These are phyloP conservation scores for Oligia fasciuncula DNA, from an alignment of 2,888 invertebrate species.

Conservation along the genomic window DNA sequence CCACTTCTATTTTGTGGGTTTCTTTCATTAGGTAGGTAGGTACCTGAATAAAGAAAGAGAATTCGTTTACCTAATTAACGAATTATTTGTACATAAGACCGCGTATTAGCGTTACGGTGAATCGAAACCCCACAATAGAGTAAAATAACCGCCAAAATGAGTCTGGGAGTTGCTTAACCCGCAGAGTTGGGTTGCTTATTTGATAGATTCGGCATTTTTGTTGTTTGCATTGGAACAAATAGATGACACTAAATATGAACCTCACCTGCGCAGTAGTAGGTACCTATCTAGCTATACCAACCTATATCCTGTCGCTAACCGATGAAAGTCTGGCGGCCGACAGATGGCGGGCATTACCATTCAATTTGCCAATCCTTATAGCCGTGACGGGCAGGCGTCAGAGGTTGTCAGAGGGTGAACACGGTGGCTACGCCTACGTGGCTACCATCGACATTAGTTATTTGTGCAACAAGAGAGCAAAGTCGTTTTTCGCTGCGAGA, in stretches of 20 bases:
- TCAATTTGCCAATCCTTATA: conserved; percentile 11
- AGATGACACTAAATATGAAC: background rate
- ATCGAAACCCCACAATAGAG: background rate
- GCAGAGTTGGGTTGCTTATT: background rate
- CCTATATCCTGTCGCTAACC: conserved; percentile 7
- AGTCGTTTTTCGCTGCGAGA: too few species aligned
- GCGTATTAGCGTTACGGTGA: background rate
- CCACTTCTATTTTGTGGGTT: background rate
- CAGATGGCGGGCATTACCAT: conserved; percentile 37
- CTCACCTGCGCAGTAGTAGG: conserved; percentile 6
- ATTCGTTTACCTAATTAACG: background rate
- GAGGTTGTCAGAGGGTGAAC: too few species aligned
- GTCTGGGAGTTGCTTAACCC: background rate
- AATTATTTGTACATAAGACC: background rate
- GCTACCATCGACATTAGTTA: background rate
- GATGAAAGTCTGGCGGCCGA: conserved; percentile 20
- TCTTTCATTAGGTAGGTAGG: background rate
- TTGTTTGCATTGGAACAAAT: background rate
- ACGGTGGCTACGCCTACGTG: too few species aligned
- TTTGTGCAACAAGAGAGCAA: too few species aligned
- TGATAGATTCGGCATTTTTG: too few species aligned
- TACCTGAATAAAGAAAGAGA: background rate
- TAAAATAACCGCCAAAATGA: background rate
- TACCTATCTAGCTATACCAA: background rate
- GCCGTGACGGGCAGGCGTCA: too few species aligned